Base-by-base conservation (phyloP, 2,113 vertebrate species). In the Actenoides lindsayi region DNA sequence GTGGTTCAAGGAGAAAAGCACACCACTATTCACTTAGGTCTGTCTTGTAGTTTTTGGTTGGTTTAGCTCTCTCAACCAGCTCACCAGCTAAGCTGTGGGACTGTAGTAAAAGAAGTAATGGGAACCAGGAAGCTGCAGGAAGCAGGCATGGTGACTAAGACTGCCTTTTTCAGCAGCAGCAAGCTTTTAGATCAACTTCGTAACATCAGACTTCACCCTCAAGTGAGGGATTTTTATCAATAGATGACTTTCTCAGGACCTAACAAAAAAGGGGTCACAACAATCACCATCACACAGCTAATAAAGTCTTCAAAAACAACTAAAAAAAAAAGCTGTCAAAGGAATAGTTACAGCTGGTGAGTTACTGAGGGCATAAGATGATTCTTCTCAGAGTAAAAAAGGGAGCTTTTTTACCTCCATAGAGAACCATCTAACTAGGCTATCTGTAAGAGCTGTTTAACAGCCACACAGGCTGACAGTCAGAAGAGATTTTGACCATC, bases 171-270 rank as follows among this genome's bases (percentile, higher is more conserved):
- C 0, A 0, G 60, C 71, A 83, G 76, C 89, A 87, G 83, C 54
- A 89, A 87, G 56, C 64, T 83, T 92, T 90, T 24, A 89, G 37
- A 74, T 63, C 60, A 87, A 78, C 60, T 35, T 10, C 2, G 2
- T 8, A 90, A 82, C 68, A 73, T 78, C 64, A 84, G 91, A 78
- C 76, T 11, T 6, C 76, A 90, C 46, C 68, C 73, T 90, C 41
- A 87, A 92, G 83, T 46, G 68, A 70, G 51, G 80, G 63, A 57
- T 27, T 92, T 93, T 93, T 94, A 89, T 70, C 91, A 89, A 59
- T 17, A 92, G 68, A 74, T 81, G 17, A 89, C 65, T 94, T 96
- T 95, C 93, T 95, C 90, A 93, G 79, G 93, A 83, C 87, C 93
- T 83, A 90, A 90, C 60, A 86, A 87, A 92, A 91, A 93, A 64